phyloP scores from a whole-genome alignment of 2,888 invertebrate genomes.

The Xylota segnis region DNA sequence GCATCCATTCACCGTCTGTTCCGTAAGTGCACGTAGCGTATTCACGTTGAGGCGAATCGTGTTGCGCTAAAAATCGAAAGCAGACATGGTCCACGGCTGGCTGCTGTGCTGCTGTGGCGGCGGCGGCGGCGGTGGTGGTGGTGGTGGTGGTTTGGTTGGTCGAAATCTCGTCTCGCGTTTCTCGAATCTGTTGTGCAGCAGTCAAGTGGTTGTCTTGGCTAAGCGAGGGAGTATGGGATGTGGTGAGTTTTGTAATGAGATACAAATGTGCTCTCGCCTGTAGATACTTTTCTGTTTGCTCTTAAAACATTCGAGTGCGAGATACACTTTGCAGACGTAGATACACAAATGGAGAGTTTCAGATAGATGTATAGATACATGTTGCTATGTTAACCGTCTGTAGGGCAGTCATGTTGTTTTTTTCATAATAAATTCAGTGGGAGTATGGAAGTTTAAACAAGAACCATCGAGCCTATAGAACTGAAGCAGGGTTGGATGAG shows the following conservation, averaged over 20 bases:
- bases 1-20: slow-evolving; percentile 74
- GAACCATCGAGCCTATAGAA: too few relatives aligned
- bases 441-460: too few relatives aligned
- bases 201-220: slow-evolving; percentile 61
- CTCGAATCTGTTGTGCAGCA: slow-evolving; percentile 41
- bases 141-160: slow-evolving; percentile 57
- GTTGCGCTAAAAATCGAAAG: slow-evolving; percentile 75
- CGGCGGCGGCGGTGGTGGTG: slow-evolving; percentile 25
- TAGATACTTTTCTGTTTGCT: slow-evolving; percentile 17
- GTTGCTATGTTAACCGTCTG: background rate
- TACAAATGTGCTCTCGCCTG: background rate
- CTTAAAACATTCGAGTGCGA: background rate
- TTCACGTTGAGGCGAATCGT: slow-evolving; percentile 39
- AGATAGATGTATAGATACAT: background rate
- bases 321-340: background rate
- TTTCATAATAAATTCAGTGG: too few relatives aligned
- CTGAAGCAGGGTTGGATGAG: too few relatives aligned
- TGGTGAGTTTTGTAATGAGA: slow-evolving; percentile 49
- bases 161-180: slow-evolving; percentile 62
- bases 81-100: slow-evolving; percentile 56
- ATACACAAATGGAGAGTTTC: slow-evolving; percentile 6
- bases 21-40: slow-evolving; percentile 72
- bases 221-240: slow-evolving; percentile 32
- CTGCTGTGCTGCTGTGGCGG: slow-evolving; percentile 17
- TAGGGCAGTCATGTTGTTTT: background rate